Percentiles rank a stretch among this genome's conserved stretches.
These are phyloP conservation scores for Neocrepidodera transversa DNA, from an alignment of 2,888 invertebrate species.

Conservation along the genomic window DNA sequence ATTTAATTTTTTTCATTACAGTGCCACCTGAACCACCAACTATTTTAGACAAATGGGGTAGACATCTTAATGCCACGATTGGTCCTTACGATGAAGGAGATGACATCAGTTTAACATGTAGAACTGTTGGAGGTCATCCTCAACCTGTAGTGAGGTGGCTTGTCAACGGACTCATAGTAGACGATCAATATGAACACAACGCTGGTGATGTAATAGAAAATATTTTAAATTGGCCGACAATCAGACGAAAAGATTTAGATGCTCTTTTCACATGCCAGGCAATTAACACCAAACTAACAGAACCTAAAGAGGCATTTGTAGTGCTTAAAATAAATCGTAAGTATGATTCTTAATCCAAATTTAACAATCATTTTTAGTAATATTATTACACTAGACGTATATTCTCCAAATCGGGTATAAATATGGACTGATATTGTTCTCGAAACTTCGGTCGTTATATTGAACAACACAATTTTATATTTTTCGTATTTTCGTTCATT, in stretches of 20 bases:
- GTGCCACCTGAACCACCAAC: conserved; percentile 88
- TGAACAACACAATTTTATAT: too few species aligned
- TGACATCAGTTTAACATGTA: conserved; percentile 83
- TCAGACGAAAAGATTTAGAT: conserved; percentile 81
- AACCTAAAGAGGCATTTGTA: conserved; percentile 78
- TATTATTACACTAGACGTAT: too few species aligned
- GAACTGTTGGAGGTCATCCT: conserved; percentile 86
- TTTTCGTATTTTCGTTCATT: too few species aligned
- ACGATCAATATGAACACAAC: conserved; percentile 84
- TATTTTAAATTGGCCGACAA: conserved; percentile 75
- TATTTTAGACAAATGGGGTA: conserved; percentile 84
- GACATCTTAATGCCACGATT: conserved; percentile 79
- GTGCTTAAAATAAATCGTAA: conserved; percentile 65
- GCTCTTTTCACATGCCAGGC: conserved; percentile 89
- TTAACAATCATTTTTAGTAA: too few species aligned
- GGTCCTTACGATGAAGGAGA: conserved; percentile 88
- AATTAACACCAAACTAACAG: conserved; percentile 82
- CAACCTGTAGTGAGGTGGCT: conserved; percentile 82
- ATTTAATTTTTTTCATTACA: conserved; percentile 56
- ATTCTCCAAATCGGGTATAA: too few species aligned
- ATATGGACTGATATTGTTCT: too few species aligned
- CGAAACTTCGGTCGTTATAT: too few species aligned
- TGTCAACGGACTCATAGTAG: conserved; percentile 79
- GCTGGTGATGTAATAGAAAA: conserved; percentile 88
- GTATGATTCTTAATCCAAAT: not conserved